Evolutionary conservation across 2,113 vertebrate genomes (phyloP).

Genomic region (Hippoglossus stenolepis): DNA sequence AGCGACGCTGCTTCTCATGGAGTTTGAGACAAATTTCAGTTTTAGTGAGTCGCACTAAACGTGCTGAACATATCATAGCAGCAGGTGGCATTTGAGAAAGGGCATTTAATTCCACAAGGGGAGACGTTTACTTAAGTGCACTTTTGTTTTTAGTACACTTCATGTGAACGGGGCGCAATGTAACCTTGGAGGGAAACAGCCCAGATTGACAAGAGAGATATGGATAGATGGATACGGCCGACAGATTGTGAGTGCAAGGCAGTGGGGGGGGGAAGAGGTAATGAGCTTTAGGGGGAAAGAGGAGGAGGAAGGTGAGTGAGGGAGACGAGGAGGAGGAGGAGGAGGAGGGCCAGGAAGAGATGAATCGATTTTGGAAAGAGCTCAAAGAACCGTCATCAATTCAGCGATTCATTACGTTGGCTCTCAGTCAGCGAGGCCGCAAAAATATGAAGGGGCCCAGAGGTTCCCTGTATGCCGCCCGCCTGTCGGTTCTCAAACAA

Average conservation of each 20-base stretch:
- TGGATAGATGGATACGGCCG: background rate
- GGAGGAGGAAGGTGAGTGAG: conserved; percentile 16
- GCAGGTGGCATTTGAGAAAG: conserved; percentile 46
- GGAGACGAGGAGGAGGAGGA: background rate
- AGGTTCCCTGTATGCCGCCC: background rate
- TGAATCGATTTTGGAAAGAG: conserved; percentile 55
- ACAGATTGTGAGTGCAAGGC: conserved; percentile 12
- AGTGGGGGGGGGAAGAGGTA: background rate
- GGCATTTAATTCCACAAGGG: conserved; percentile 50
- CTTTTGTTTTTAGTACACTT: conserved; percentile 56
- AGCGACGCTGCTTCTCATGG: conserved; percentile 22
- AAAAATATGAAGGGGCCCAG: conserved; percentile 21
- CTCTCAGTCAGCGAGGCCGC: conserved; percentile 37
- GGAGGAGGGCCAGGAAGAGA: conserved; percentile 12
- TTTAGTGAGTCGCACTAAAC: conserved; percentile 12
- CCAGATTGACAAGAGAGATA: conserved; percentile 10
- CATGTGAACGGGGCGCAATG: conserved; percentile 33
- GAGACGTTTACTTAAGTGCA: conserved; percentile 38
- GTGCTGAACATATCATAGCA: conserved; percentile 23
- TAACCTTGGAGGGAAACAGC: conserved; percentile 33
- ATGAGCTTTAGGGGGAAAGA: conserved; percentile 18
- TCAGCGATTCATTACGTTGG: conserved; percentile 46
- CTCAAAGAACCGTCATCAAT: conserved; percentile 39
- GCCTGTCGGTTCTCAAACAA: conserved; percentile 16
- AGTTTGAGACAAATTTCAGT: conserved; percentile 3